Evolutionary conservation across 2,888 invertebrate genomes (phyloP).

Genomic region (Abscondita cerata): DNA sequence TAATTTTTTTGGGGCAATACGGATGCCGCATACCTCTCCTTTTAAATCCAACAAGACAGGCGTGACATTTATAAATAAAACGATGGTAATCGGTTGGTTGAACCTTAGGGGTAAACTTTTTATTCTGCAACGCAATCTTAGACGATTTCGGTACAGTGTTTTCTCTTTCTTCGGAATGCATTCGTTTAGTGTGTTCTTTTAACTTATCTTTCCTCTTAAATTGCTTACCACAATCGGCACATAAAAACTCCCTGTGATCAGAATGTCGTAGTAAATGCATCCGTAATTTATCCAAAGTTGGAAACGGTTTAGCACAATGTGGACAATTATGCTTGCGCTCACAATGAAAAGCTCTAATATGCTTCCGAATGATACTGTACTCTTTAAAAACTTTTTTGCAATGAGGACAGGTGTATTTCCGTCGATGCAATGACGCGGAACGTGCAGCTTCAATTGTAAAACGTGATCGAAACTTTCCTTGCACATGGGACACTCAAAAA

Average conservation of each 20-base stretch:
- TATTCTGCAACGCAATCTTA: conserved; percentile 44
- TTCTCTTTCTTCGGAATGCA: conserved; percentile 62
- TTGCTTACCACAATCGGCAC: conserved; percentile 77
- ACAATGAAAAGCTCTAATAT: conserved; percentile 74
- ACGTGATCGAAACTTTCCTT: conserved; percentile 71
- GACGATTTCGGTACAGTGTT: conserved; percentile 54
- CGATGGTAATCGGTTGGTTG: conserved; percentile 72
- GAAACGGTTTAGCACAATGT: conserved; percentile 73
- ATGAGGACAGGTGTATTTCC: conserved; percentile 73
- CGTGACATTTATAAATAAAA: conserved; percentile 79
- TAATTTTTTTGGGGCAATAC: neutral
- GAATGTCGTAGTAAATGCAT: conserved; percentile 75
- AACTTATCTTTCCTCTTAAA: conserved; percentile 80
- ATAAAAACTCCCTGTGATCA: conserved; percentile 72
- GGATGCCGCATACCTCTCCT: conserved; percentile 75
- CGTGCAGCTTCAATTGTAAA: conserved; percentile 70
- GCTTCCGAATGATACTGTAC: conserved; percentile 75
- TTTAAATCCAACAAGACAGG: conserved; percentile 79
- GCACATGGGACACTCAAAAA: conserved; percentile 78
- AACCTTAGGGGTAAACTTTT: conserved; percentile 65
- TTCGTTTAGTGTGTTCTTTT: conserved; percentile 73
- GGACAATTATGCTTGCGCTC: conserved; percentile 71
- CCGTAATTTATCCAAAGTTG: conserved; percentile 73
- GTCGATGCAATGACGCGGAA: conserved; percentile 68
- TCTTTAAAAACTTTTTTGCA: conserved; percentile 73